Evolutionary conservation across 2,888 invertebrate genomes (phyloP).

Genomic region (Carterocephalus palaemon): DNA sequence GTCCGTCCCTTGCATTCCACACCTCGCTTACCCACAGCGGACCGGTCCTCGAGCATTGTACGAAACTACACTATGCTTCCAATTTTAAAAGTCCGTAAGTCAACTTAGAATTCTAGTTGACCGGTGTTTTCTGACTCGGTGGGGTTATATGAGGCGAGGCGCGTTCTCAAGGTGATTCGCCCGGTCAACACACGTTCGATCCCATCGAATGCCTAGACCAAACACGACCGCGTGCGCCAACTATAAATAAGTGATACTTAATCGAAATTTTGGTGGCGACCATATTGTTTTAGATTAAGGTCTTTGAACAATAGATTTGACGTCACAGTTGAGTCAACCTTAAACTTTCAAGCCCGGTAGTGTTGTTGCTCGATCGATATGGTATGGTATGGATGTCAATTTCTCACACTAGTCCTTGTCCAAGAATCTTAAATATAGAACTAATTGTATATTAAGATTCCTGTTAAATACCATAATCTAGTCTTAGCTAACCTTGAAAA

Average conservation of each 20-base stretch:
- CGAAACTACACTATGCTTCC: conserved; percentile 58
- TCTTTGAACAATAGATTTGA: conserved; percentile 36
- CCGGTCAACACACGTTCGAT: conserved; percentile 71
- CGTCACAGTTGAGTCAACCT: conserved; percentile 35
- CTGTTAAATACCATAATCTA: too few relatives aligned
- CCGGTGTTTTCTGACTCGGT: conserved; percentile 43
- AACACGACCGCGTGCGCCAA: conserved; percentile 64
- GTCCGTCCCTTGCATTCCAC: conserved; percentile 73
- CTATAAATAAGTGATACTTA: conserved; percentile 49
- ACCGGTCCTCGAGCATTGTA: conserved; percentile 75
- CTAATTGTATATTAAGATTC: too few relatives aligned
- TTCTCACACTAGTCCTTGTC: too few relatives aligned
- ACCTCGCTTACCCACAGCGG: conserved; percentile 77
- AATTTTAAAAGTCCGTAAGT: conserved; percentile 48
- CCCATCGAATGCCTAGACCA: conserved; percentile 69
- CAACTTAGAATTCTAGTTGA: conserved; percentile 42
- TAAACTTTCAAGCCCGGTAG: conserved; percentile 16
- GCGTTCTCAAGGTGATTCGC: conserved; percentile 74
- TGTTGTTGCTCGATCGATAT: too few relatives aligned
- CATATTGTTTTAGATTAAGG: conserved; percentile 40
- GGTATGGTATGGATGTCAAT: too few relatives aligned
- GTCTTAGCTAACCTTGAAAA: too few relatives aligned
- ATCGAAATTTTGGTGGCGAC: conserved; percentile 45
- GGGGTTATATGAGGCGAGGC: conserved; percentile 62
- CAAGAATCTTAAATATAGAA: too few relatives aligned